Evolutionary conservation across 2,888 invertebrate genomes (phyloP), one percentile per base, ranked within the genome.

Genomic region (Eudemis profundana): DNA sequence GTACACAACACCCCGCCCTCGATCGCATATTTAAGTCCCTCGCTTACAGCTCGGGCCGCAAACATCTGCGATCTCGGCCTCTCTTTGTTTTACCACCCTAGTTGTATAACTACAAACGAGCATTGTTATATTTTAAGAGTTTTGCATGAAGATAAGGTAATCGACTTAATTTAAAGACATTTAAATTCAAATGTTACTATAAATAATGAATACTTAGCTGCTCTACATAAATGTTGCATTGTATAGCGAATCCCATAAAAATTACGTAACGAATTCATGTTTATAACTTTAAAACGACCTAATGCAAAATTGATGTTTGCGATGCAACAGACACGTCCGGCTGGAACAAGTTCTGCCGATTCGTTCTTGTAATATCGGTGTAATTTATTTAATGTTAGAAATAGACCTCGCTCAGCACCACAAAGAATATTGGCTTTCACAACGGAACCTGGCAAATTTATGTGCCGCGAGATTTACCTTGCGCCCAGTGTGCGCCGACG

Each of bases 401-500:
- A 89, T 86, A 89, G 84, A 90, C 83, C 83, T 86, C 84, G 88
- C 85, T 77, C 79, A 86, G 80, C 82, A 80, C 86, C 79, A 86
- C 90, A 90, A 91, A 90, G 90, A 91, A 91, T 91, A 90, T 90
- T 90, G 88, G 88, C 91, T 91, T 91, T 91, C 91, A 90, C 89
- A 90, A 91, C 89, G 87, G 88, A 87, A 87, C 88, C 84, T 79
- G 80, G 87, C 77, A 87, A 88, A 90, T 91, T 90, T 91, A 90
- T 90, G 89, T 89, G 79, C 85, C 68, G 78, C 82, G 85, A 89
- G 90, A 90, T 89, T 90, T 86, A 79, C 81, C 86, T 17, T 19
- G 56, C 78, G 82, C 82, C 46, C 83, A 79, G 78, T 79, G 75
- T 76, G 78, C 75, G 78, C 77, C 71, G 71, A 73, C 74, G 69